These are phyloP conservation scores for Tychaedon coryphoeus DNA, from an alignment of 2,113 vertebrate species.

Conservation along the genomic window DNA sequence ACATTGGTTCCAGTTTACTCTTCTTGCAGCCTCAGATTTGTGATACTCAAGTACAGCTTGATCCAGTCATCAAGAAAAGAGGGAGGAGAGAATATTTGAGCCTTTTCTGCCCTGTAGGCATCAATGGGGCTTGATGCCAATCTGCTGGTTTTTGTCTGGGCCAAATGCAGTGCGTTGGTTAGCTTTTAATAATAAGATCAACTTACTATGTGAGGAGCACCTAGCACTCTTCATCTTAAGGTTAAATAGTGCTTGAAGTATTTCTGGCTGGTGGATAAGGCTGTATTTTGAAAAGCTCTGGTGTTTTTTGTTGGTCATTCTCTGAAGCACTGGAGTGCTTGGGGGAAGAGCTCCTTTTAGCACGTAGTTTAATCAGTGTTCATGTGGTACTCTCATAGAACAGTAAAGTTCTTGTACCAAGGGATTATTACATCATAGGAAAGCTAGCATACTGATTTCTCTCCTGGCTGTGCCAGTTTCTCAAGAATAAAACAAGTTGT, in stretches of 20 bases:
- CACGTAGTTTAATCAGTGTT: neutral
- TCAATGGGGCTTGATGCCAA: neutral
- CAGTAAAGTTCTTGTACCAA: neutral
- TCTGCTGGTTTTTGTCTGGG: neutral
- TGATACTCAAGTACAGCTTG: neutral
- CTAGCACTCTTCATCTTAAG: neutral
- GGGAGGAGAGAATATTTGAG: neutral
- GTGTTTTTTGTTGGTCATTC: neutral
- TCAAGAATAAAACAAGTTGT: conserved; percentile 16
- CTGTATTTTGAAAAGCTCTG: neutral
- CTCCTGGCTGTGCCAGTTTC: neutral
- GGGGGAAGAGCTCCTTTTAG: neutral
- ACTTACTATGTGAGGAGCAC: neutral
- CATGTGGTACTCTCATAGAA: neutral
- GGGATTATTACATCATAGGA: neutral
- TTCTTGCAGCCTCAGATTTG: neutral
- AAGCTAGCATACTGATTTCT: neutral
- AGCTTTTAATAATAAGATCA: neutral
- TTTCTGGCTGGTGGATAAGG: neutral
- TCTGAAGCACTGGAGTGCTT: neutral
- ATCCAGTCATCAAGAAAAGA: neutral
- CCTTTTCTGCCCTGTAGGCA: neutral
- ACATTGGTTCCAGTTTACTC: neutral
- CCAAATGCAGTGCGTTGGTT: neutral
- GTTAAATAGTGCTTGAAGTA: neutral